Evolutionary conservation across 2,797 vertebrate genomes (phyloP), one percentile per base, ranked within the genome.

Genomic region (Amblyraja radiata): DNA sequence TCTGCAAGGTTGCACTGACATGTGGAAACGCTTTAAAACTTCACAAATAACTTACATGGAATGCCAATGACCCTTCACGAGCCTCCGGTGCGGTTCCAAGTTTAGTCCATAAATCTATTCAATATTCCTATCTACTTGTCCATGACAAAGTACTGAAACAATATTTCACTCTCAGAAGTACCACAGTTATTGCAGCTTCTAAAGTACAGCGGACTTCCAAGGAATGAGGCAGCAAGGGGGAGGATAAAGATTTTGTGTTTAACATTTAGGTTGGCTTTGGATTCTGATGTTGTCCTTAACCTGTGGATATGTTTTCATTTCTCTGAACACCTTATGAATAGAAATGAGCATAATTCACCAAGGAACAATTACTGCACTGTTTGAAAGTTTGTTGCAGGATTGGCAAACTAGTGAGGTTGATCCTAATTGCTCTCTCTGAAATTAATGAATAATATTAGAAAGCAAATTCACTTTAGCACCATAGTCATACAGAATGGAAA

Each of bases 1-100:
- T 32, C 68, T 73, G 21, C 68, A 54, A 76, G 90, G 39, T 25
- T 92, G 39, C 39, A 8, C 8, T 74, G 90, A 76, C 90, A 92
- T 92, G 90, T 92, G 90, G 90, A 92, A 92, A 73, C 90, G 76
- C 90, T 92, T 92, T 76, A 92, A 92, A 76, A 76, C 71, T 74
- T 76, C 90, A 46, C 90, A 11, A 76, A 92, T 54, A 92, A 92
- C 90, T 92, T 92, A 92, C 71, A 92, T 54, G 68, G 68, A 25
- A 92, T 54, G 36, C 21, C 90, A 54, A 13, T 74, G 90, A 92
- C 90, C 90, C 71, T 74, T 92, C 4, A 54, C 90, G 28, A 76
- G 71, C 71, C 90, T 92, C 39, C 76, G 90, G 90, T 74, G 21
- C 23, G 0, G 39, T 58, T 92, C 71, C 90, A 73, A 76, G 71